Base-by-base conservation (phyloP, 2,113 vertebrate species). In the Brachyistius frenatus region DNA sequence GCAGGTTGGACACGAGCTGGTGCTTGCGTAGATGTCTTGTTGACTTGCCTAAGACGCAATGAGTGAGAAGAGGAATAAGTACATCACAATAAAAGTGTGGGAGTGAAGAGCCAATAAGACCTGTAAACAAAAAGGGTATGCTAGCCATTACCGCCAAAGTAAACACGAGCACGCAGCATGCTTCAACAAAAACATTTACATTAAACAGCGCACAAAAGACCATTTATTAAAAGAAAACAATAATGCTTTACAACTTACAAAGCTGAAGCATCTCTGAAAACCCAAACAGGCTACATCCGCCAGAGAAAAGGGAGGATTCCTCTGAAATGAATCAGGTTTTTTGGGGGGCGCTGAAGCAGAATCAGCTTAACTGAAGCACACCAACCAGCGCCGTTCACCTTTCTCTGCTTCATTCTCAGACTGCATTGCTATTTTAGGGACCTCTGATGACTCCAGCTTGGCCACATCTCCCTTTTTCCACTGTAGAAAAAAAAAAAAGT, bases 381-480 rank as follows among this genome's bases (percentile, higher is more conserved):
- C 54, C 73, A 73, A 67, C 41, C 55, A 65, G 31, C 39, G 49
- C 71, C 11, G 71, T 81, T 86, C 90, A 94, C 90, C 92, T 92
- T 90, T 81, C 74, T 69, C 65, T 81, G 71, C 78, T 79, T 78
- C 75, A 72, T 89, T 91, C 86, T 88, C 83, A 90, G 88, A 85
- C 88, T 77, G 76, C 70, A 44, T 80, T 90, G 70, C 88, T 89
- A 89, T 92, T 90, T 91, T 84, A 85, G 87, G 89, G 85, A 85
- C 77, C 73, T 86, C 86, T 91, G 86, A 86, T 84, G 90, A 91
- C 90, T 91, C 88, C 35, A 69, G 86, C 85, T 92, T 94, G 93
- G 91, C 92, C 75, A 80, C 78, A 73, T 85, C 53, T 84, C 56
- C 73, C 66, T 92, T 93, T 94, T 93, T 94, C 93, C 93, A 94